These are phyloP conservation scores for Solen grandis DNA, from an alignment of 1,140 invertebrate species.

Conservation along the genomic window DNA sequence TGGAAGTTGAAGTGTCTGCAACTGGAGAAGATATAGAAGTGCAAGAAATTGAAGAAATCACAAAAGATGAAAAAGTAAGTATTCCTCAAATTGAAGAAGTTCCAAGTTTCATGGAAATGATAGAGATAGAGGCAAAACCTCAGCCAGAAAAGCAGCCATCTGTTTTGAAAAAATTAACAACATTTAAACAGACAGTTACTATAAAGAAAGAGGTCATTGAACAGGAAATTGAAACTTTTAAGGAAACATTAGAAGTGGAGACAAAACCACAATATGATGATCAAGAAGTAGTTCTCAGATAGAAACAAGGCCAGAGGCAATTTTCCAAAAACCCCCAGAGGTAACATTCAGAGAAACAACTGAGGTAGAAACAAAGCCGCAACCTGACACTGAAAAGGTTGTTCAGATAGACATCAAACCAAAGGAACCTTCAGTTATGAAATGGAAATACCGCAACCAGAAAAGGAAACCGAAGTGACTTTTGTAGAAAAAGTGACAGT, in stretches of 20 bases:
- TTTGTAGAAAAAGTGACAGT: no score
- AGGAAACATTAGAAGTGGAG: conserved; percentile 29
- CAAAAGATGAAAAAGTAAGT: conserved; percentile 11
- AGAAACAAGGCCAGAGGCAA: background rate
- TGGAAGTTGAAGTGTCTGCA: no score
- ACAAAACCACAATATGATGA: background rate
- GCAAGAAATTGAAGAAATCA: conserved; percentile 35
- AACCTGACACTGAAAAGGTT: conserved; percentile 30
- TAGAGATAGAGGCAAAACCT: conserved; percentile 43
- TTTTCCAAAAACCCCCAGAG: background rate
- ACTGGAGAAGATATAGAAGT: conserved; percentile 45
- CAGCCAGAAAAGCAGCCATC: background rate
- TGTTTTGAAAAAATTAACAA: background rate
- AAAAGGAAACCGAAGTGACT: conserved; percentile 13
- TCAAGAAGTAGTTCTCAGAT: no score
- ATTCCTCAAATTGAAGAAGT: background rate
- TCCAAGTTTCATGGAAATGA: background rate
- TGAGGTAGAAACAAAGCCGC: conserved; percentile 24
- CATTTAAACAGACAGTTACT: conserved; percentile 17
- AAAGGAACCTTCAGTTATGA: background rate
- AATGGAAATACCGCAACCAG: background rate
- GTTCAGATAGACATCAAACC: background rate
- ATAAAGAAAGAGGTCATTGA: background rate
- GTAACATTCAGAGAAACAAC: conserved; percentile 18
- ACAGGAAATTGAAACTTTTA: conserved; percentile 11